A percentile compares a stretch with the other conserved stretches of the same genome.
Conservation (phyloP, 2,113 vertebrate species). For the Haemorhous mexicanus region DNA sequence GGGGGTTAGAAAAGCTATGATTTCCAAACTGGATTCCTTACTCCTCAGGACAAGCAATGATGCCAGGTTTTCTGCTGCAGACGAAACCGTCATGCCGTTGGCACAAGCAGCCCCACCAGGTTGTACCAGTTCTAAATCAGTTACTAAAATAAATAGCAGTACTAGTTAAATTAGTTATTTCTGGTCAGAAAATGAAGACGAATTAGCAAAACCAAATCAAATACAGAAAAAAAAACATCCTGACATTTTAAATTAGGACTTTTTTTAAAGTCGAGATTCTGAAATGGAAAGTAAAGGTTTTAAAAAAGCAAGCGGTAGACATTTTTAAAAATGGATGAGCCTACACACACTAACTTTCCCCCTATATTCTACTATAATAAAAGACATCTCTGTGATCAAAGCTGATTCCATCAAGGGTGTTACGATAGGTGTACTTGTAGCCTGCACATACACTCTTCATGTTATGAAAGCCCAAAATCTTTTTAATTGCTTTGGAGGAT, state of each 20-base stretch:
- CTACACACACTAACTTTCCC: neutral
- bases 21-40: constrained; percentile 18
- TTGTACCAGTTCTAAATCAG: constrained; percentile 42
- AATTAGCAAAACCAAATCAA: constrained; percentile 33
- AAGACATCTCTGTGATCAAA: neutral
- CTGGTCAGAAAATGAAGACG: constrained; percentile 35
- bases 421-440: neutral
- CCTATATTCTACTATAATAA: neutral
- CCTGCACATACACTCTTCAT: neutral
- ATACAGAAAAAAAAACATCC: neutral
- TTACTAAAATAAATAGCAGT: constrained; percentile 50
- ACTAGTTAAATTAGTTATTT: constrained; percentile 56
- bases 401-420: neutral
- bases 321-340: neutral
- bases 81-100: neutral
- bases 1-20: neutral
- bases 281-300: constrained; percentile 41
- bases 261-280: constrained; percentile 13
- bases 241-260: constrained; percentile 22
- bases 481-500: neutral
- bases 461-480: neutral
- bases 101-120: constrained; percentile 24
- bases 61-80: constrained; percentile 52
- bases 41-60: constrained; percentile 36
- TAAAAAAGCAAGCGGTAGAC: constrained; percentile 9